Evolutionary conservation across 2,888 invertebrate genomes (phyloP).

Genomic region (Phaedon cochleariae): DNA sequence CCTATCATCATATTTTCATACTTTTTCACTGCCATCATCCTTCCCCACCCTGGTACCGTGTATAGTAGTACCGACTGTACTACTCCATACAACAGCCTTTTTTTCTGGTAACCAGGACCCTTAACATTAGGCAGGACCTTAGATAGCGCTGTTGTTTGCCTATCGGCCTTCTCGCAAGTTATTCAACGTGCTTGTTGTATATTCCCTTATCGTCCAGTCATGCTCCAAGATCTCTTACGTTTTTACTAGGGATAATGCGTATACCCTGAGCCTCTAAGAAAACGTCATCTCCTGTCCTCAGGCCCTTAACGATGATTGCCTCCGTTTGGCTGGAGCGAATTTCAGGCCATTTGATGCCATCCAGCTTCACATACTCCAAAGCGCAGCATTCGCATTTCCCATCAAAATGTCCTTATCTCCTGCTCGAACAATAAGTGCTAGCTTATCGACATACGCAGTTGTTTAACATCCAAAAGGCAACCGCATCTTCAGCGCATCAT

Average conservation of each 20-base stretch:
- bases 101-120: conserved; percentile 12
- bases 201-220: conserved; percentile 18
- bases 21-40: conserved; percentile 5
- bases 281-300: too few species aligned
- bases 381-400: not conserved
- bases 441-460: conserved; percentile 1
- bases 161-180: not conserved
- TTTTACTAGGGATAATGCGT: not conserved
- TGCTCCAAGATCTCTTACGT: conserved; percentile 21
- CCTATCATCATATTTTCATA: conserved; percentile 8
- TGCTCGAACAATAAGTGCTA: not conserved
- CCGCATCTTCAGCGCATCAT: not conserved
- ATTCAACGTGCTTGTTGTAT: not conserved
- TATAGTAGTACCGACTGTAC: conserved; percentile 2
- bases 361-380: not conserved
- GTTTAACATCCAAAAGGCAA: not conserved
- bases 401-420: not conserved
- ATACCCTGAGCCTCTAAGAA: too few species aligned
- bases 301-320: too few species aligned
- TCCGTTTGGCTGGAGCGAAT: too few species aligned
- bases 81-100: conserved; percentile 24
- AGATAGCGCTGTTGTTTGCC: not conserved
- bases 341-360: not conserved
- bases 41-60: conserved; percentile 21
- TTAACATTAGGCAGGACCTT: conserved; percentile 24